Evolutionary conservation across 2,888 invertebrate species (phyloP).

Genomic region (Ditula angustiorana): DNA sequence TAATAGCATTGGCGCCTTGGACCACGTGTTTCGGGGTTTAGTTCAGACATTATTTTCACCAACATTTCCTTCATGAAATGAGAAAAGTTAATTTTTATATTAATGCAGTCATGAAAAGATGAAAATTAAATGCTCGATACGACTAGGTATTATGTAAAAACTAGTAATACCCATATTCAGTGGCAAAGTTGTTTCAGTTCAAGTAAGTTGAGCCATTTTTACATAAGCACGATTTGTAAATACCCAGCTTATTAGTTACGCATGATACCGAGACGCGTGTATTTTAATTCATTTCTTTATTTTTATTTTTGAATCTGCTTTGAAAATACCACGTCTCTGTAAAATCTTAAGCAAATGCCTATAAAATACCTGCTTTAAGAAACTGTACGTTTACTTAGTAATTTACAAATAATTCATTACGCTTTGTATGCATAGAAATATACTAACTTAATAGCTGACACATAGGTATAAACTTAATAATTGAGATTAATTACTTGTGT

Average conservation of each 20-base stretch:
- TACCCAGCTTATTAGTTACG: neutral
- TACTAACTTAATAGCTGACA: neutral
- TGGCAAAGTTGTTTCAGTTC: neutral
- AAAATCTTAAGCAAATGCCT: neutral
- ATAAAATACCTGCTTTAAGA: too few species aligned
- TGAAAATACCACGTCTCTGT: neutral
- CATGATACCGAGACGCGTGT: neutral
- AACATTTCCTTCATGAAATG: neutral
- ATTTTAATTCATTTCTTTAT: neutral
- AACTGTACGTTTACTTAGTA: too few species aligned
- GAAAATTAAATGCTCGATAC: slow-evolving; percentile 16
- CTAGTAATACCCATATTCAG: neutral
- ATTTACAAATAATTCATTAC: neutral
- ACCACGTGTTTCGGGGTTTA: neutral
- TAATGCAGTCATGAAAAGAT: neutral
- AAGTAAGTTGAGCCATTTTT: neutral
- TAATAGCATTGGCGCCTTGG: neutral
- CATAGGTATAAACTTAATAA: slow-evolving; percentile 9
- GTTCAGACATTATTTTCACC: neutral
- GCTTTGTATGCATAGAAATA: neutral
- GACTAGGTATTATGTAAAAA: neutral
- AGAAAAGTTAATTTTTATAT: neutral
- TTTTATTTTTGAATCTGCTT: neutral
- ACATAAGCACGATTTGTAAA: neutral
- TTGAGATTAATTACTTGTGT: slow-evolving; percentile 30